Conservation (phyloP, 2,113 vertebrate species). For the Neoarius graeffei region DNA sequence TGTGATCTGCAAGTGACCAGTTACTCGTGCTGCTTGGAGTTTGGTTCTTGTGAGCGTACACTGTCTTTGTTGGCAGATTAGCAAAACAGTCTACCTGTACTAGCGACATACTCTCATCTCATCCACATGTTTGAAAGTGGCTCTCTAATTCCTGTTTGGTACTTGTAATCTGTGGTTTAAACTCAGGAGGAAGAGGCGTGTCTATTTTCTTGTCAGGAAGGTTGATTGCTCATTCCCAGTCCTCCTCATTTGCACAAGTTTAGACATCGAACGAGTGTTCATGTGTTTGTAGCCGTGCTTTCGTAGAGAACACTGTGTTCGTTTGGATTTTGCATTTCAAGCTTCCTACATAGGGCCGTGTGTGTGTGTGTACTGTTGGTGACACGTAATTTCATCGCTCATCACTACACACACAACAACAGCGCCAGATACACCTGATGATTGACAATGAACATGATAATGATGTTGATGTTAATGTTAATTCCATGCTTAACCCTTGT, state of each 20-base stretch:
- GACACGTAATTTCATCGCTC: neutral
- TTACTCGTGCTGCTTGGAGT: too few relatives aligned
- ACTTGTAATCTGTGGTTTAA: neutral
- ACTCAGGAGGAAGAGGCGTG: neutral
- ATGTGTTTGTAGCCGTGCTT: neutral
- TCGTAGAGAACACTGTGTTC: neutral
- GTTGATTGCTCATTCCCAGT: too few relatives aligned
- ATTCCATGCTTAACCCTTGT: constrained; percentile 20
- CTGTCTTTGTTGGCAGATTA: neutral
- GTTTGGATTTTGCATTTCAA: neutral
- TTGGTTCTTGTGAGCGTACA: too few relatives aligned
- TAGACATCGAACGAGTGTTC: too few relatives aligned
- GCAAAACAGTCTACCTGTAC: neutral
- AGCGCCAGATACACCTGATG: neutral
- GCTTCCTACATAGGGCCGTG: neutral
- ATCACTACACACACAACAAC: constrained; percentile 5
- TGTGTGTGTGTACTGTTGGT: neutral
- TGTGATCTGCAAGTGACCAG: too few relatives aligned
- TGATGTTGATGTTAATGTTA: neutral
- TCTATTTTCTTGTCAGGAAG: neutral
- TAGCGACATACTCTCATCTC: neutral
- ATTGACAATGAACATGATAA: neutral
- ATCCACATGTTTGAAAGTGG: neutral
- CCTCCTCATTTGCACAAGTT: too few relatives aligned
- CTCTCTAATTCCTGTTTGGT: neutral